A percentile compares a stretch with the other conserved stretches of the same genome.
phyloP scores from a whole-genome alignment of 2,113 vertebrate genomes.

The Pollimyrus isidori region DNA sequence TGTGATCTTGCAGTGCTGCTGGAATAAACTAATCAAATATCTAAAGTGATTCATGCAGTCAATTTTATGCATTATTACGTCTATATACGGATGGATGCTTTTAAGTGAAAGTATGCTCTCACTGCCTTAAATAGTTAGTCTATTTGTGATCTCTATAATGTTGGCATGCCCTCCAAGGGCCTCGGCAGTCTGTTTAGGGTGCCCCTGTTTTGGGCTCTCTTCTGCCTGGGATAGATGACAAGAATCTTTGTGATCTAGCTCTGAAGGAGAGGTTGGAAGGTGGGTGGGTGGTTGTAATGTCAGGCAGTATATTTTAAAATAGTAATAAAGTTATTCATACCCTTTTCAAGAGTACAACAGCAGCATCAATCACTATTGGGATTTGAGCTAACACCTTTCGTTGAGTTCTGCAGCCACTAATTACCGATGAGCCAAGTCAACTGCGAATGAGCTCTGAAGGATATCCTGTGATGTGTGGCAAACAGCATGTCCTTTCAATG shows the following conservation, averaged over 20 bases:
- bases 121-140: not conserved
- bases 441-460: not conserved
- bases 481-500: not conserved
- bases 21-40: not conserved
- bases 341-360: not conserved
- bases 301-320: not conserved
- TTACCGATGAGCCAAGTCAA: not conserved
- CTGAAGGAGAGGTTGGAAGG: not conserved
- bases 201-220: not conserved
- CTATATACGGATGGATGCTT: not conserved
- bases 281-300: not conserved
- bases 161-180: not conserved
- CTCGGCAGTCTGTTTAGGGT: not conserved
- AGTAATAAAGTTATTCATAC: not conserved
- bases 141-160: not conserved
- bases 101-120: not conserved
- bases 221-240: not conserved
- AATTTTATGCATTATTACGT: not conserved
- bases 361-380: not conserved
- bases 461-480: not conserved
- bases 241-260: not conserved
- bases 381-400: not conserved
- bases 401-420: not conserved
- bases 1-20: not conserved
- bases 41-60: not conserved